phyloP scores from a whole-genome alignment of 2,113 vertebrate genomes.

The Pogona vitticeps region DNA sequence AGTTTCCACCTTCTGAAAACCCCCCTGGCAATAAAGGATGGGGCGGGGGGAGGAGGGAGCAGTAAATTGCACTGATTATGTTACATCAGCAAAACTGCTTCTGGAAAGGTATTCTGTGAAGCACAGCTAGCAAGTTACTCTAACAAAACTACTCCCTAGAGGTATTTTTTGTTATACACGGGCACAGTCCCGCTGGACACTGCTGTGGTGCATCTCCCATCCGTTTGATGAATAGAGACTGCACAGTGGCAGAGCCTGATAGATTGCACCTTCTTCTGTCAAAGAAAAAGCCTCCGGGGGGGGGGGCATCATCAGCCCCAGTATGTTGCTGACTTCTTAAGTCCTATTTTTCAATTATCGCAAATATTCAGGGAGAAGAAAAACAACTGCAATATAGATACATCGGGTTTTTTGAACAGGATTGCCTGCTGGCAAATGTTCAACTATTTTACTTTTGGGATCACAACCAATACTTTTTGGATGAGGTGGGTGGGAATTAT shows the following conservation, averaged over 20 bases:
- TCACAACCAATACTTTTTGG: not conserved
- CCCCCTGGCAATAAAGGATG: constrained; percentile 14
- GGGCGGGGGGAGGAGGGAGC: not conserved
- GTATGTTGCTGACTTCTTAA: constrained; percentile 2
- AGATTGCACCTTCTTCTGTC: not conserved
- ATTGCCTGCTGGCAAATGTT: not conserved
- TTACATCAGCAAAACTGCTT: constrained; percentile 18
- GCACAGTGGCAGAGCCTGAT: not conserved
- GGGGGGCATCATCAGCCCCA: not conserved
- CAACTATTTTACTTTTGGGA: not conserved
- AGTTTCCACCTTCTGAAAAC: not conserved
- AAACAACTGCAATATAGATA: not conserved
- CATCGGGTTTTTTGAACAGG: not conserved
- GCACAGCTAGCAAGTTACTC: not conserved
- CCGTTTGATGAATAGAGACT: not conserved
- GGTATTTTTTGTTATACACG: not conserved
- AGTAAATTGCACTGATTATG: constrained; percentile 24
- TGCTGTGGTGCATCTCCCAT: not conserved
- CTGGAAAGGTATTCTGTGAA: constrained; percentile 12
- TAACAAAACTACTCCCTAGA: constrained; percentile 1
- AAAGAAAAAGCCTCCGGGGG: not conserved
- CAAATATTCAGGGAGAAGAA: not conserved
- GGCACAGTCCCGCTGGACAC: not conserved
- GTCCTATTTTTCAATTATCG: not conserved
- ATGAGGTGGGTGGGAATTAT: not conserved